Evolutionary conservation across 2,797 vertebrate genomes (phyloP).

Genomic region (Harpagifer antarcticus): DNA sequence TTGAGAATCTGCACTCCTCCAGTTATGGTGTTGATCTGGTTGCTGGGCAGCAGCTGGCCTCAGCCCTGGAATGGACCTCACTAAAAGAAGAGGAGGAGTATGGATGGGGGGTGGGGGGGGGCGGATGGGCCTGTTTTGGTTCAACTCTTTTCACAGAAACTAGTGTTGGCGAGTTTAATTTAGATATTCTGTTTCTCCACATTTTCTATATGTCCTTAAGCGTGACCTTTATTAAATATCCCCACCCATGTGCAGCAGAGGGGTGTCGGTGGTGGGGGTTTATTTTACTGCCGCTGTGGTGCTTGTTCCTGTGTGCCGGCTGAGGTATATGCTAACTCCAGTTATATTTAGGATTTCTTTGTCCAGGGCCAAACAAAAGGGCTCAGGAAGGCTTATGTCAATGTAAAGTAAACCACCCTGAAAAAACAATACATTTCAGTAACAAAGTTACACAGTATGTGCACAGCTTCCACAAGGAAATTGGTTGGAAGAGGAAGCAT

Average conservation of each 20-base stretch:
- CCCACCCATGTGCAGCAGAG: background rate
- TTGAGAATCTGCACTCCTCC: conserved; percentile 47
- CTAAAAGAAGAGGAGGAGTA: conserved; percentile 23
- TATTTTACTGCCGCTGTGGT: conserved; percentile 1
- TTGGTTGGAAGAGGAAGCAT: background rate
- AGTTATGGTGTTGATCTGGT: conserved; percentile 72
- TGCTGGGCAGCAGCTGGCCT: conserved; percentile 66
- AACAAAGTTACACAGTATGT: background rate
- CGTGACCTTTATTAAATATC: background rate
- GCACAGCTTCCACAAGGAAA: conserved; percentile 35
- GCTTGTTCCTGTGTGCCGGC: conserved; percentile 25
- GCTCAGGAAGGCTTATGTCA: conserved; percentile 12
- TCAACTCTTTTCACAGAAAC: conserved; percentile 34
- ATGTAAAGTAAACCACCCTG: conserved; percentile 20
- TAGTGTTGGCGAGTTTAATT: conserved; percentile 14
- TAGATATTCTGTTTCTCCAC: background rate
- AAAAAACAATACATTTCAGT: conserved; percentile 28
- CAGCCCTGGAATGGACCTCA: conserved; percentile 62
- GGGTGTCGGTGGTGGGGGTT: background rate
- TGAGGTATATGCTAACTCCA: conserved; percentile 10
- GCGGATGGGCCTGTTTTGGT: conserved; percentile 33
- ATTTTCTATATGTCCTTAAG: background rate
- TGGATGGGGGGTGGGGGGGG: background rate
- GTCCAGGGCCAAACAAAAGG: conserved; percentile 27
- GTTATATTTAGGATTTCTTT: conserved; percentile 56